Evolutionary conservation across 2,797 vertebrate species (phyloP).

Genomic region (Fundulus diaphanus): DNA sequence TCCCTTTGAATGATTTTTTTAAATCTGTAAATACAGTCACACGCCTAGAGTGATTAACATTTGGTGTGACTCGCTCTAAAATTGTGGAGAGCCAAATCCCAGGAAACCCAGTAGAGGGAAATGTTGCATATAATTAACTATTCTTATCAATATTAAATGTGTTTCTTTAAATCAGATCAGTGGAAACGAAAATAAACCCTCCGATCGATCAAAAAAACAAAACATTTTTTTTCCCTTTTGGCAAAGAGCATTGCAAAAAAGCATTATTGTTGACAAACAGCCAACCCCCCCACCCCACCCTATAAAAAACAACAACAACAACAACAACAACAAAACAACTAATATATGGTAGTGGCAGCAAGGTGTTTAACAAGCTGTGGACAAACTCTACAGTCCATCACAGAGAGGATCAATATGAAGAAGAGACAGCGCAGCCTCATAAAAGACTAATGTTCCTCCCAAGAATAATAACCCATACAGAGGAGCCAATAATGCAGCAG

Average conservation of each 20-base stretch:
- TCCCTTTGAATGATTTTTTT: not conserved
- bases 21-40: not conserved
- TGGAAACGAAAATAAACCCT: conserved; percentile 21
- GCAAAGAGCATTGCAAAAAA: no score
- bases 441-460: conserved; percentile 34
- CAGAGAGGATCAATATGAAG: conserved; percentile 50
- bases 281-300: no score
- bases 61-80: not conserved
- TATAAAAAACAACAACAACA: no score
- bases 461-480: conserved; percentile 39
- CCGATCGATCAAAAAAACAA: conserved; percentile 37
- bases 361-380: conserved; percentile 49
- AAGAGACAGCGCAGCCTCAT: conserved; percentile 38
- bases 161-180: conserved; percentile 12
- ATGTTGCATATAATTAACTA: not conserved
- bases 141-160: not conserved
- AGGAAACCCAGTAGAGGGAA: not conserved
- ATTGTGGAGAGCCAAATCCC: not conserved
- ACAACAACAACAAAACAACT: conserved; percentile 25
- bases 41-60: not conserved
- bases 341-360: conserved; percentile 30
- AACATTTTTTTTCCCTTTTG: conserved; percentile 40
- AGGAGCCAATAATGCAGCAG: conserved; percentile 31
- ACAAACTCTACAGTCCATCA: conserved; percentile 44
- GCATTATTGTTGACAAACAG: conserved; percentile 46